Evolutionary conservation across 1,140 invertebrate species (phyloP).

Genomic region (Plodia interpunctella): DNA sequence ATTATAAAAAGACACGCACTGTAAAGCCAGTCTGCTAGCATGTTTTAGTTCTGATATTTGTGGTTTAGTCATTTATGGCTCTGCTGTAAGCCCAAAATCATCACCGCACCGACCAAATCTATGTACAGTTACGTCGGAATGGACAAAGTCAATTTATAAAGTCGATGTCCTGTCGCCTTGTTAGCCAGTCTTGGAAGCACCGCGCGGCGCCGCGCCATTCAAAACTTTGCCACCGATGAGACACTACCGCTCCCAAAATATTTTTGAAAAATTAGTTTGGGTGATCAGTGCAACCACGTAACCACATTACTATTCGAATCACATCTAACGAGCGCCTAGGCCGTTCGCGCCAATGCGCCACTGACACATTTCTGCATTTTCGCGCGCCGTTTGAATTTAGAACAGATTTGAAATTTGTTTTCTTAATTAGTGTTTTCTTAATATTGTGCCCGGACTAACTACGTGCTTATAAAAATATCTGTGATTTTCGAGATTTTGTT

Average conservation of each 20-base stretch:
- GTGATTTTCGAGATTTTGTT: slow-evolving; percentile 27
- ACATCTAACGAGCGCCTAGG: slow-evolving; percentile 61
- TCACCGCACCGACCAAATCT: slow-evolving; percentile 37
- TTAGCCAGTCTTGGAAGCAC: slow-evolving; percentile 58
- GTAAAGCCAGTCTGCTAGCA: no score
- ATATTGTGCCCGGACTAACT: slow-evolving; percentile 36
- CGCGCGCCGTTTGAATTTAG: slow-evolving; percentile 71
- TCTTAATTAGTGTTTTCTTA: slow-evolving; percentile 49
- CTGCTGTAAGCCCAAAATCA: slow-evolving; percentile 1
- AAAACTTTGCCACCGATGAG: slow-evolving; percentile 44
- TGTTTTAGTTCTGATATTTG: no score
- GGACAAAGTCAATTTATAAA: slow-evolving; percentile 71
- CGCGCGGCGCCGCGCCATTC: slow-evolving; percentile 51
- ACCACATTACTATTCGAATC: slow-evolving; percentile 47
- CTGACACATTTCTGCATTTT: slow-evolving; percentile 71
- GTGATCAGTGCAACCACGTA: slow-evolving; percentile 21
- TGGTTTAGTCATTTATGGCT: no score
- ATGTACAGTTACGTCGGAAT: slow-evolving; percentile 56
- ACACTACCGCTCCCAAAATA: slow-evolving; percentile 53
- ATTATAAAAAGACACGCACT: no score
- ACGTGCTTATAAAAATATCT: slow-evolving; percentile 33
- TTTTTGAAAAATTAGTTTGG: slow-evolving; percentile 57
- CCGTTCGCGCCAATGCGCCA: slow-evolving; percentile 63
- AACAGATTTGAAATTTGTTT: slow-evolving; percentile 62
- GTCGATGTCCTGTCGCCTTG: slow-evolving; percentile 66